A percentile compares a stretch with the other conserved stretches of the same genome.
Evolutionary conservation across 2,888 invertebrate species (phyloP).

Genomic region (Dasypolia templi): DNA sequence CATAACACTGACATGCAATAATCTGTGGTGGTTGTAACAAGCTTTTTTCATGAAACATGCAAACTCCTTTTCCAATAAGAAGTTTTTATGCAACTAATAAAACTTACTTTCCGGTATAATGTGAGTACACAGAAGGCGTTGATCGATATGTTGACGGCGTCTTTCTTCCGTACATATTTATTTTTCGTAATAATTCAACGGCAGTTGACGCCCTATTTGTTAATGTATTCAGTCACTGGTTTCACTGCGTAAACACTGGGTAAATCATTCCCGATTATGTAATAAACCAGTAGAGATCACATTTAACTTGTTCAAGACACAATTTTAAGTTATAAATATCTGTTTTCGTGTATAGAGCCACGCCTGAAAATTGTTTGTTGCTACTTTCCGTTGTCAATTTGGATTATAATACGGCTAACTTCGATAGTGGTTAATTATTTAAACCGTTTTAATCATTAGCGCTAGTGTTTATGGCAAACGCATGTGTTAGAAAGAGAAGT

Average conservation of each 20-base stretch:
- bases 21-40: conserved; percentile 12
- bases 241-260: conserved; percentile 32
- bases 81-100: conserved; percentile 17
- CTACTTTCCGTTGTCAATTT: conserved; percentile 66
- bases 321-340: conserved; percentile 68
- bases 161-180: conserved; percentile 93
- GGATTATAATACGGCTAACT: conserved; percentile 12
- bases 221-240: conserved; percentile 46
- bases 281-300: conserved; percentile 17
- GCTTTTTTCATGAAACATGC: neutral
- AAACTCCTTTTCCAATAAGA: conserved; percentile 39
- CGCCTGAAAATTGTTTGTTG: conserved; percentile 75
- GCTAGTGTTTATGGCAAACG: conserved; percentile 5
- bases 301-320: conserved; percentile 27
- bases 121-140: conserved; percentile 97
- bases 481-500: conserved; percentile 31
- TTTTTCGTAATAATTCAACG: conserved; percentile 51
- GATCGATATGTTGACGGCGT: conserved; percentile 95
- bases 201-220: conserved; percentile 68
- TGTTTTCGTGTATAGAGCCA: conserved; percentile 69
- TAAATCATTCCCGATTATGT: conserved; percentile 30
- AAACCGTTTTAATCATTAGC: neutral
- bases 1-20: neutral
- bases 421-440: neutral
- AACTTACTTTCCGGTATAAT: conserved; percentile 93